phyloP scores from a whole-genome alignment of 1,140 invertebrate species.

The Achroia grisella region DNA sequence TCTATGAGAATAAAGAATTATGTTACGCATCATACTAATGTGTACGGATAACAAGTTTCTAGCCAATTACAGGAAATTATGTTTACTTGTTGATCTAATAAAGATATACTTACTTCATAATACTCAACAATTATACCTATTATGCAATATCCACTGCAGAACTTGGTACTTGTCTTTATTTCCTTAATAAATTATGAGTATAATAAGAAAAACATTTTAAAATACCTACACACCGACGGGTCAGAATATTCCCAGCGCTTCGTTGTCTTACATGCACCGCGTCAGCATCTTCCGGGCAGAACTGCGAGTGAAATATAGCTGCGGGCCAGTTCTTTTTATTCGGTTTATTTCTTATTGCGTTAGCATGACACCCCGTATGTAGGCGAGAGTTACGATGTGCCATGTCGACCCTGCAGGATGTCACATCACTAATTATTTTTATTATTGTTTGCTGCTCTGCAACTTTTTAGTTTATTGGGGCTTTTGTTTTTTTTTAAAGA shows the following conservation, averaged over 20 bases:
- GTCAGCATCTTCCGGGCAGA: conserved; percentile 33
- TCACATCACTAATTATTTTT: conserved; percentile 44
- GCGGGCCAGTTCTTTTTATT: conserved; percentile 26
- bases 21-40: too few species aligned
- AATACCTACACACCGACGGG: neutral
- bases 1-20: neutral
- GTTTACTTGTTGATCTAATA: too few species aligned
- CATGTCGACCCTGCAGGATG: conserved; percentile 14
- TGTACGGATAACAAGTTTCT: too few species aligned
- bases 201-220: too few species aligned
- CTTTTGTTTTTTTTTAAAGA: conserved; percentile 3
- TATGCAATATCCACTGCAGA: too few species aligned
- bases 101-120: too few species aligned
- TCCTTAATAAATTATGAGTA: too few species aligned
- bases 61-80: too few species aligned
- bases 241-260: conserved; percentile 11
- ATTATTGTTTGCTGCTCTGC: conserved; percentile 20
- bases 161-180: too few species aligned
- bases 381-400: conserved; percentile 25
- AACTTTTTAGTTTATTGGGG: conserved; percentile 10
- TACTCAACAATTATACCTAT: too few species aligned
- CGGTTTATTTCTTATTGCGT: conserved; percentile 28
- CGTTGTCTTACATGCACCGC: conserved; percentile 14
- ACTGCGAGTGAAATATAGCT: conserved; percentile 31
- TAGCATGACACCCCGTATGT: conserved; percentile 25